Conservation (phyloP, 2,888 invertebrate species). For the Drosophila demipolita region DNA sequence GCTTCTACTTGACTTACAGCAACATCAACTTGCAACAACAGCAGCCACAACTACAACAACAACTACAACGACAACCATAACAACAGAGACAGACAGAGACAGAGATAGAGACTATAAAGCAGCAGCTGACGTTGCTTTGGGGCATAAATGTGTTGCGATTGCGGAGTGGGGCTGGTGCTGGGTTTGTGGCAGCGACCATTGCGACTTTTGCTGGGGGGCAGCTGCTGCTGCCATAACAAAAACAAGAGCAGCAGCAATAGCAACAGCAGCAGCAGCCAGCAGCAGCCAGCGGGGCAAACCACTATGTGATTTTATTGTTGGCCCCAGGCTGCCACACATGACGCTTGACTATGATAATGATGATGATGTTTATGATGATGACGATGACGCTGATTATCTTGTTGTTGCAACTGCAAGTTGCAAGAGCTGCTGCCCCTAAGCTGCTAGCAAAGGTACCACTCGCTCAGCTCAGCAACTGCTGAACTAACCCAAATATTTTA, state of each 20-base stretch:
- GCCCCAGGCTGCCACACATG: constrained; percentile 40
- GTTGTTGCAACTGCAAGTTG: constrained; percentile 17
- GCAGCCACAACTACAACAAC: constrained; percentile 40
- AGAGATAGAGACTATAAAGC: constrained; percentile 24
- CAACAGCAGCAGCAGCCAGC: constrained; percentile 31
- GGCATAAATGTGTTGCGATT: constrained; percentile 13
- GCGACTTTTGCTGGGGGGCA: constrained; percentile 54
- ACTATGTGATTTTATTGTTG: constrained; percentile 61
- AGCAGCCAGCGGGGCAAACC: constrained; percentile 42
- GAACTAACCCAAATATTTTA: constrained; percentile 33
- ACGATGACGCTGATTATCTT: constrained; percentile 14
- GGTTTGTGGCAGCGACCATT: constrained; percentile 4
- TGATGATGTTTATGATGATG: constrained; percentile 21
- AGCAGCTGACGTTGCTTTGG: constrained; percentile 67
- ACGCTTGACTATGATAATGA: constrained; percentile 22
- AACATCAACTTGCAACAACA: constrained; percentile 17
- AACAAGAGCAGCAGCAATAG: constrained; percentile 39
- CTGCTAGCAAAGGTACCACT: constrained; percentile 20
- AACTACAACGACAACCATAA: constrained; percentile 19
- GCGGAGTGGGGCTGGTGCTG: background rate
- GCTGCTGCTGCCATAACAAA: constrained; percentile 57
- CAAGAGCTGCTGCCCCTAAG: constrained; percentile 38
- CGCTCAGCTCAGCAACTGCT: constrained; percentile 21
- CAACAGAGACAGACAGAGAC: constrained; percentile 2
- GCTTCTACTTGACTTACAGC: constrained; percentile 72